A percentile compares a stretch with the other conserved stretches of the same genome.
Conservation (phyloP, 1,140 invertebrate species). For the Eriosoma lanigerum region DNA sequence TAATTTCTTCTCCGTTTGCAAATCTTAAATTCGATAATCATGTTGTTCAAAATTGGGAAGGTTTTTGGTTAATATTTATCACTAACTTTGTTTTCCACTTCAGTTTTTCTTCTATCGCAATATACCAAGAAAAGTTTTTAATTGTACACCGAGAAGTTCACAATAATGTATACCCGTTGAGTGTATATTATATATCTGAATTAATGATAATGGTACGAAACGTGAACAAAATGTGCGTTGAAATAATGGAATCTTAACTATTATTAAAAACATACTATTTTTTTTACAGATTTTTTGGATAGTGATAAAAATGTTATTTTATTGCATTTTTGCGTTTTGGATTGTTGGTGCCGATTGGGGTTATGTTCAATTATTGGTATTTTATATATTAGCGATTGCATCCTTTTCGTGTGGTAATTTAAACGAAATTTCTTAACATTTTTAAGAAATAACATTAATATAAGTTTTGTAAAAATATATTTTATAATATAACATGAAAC, state of each 20-base stretch:
- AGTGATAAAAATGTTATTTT: not conserved
- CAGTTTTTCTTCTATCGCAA: slow-evolving; percentile 68
- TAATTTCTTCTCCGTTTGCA: slow-evolving; percentile 65
- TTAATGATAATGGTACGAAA: not conserved
- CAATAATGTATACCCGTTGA: slow-evolving; percentile 66
- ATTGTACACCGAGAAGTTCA: slow-evolving; percentile 68
- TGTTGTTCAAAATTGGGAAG: slow-evolving; percentile 71
- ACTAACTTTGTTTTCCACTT: slow-evolving; percentile 71
- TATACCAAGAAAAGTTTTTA: slow-evolving; percentile 68
- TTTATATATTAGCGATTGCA: not conserved
- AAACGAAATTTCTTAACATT: no score
- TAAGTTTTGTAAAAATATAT: no score
- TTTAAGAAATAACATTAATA: no score
- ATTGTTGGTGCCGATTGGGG: not conserved
- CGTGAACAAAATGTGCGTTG: not conserved
- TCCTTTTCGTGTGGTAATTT: slow-evolving; percentile 22
- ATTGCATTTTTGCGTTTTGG: not conserved
- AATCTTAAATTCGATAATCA: slow-evolving; percentile 61
- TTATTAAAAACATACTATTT: not conserved
- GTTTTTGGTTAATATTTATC: slow-evolving; percentile 68
- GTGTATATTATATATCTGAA: slow-evolving; percentile 53
- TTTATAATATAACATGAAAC: no score
- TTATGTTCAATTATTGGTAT: not conserved
- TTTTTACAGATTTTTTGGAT: not conserved
- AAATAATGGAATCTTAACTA: no score